A percentile compares a stretch with the other conserved stretches of the same genome.
phyloP scores from a whole-genome alignment of 2,888 invertebrate species.

The Panzeria rudis region DNA sequence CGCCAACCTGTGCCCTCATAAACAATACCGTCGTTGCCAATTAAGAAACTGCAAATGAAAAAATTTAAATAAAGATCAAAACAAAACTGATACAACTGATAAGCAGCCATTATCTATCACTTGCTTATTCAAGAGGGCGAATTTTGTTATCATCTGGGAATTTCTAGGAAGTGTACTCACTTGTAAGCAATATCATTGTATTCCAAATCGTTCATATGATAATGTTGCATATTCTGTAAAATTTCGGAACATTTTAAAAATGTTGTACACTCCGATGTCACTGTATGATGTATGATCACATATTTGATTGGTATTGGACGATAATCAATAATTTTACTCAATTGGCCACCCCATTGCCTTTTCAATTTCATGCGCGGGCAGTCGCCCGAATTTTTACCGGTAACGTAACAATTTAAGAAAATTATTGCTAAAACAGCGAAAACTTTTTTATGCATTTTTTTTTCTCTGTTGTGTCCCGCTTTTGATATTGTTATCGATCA shows the following conservation, averaged over 20 bases:
- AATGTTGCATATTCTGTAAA: constrained; percentile 84
- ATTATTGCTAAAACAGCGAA: not conserved
- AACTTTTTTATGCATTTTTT: constrained; percentile 37
- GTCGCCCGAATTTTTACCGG: constrained; percentile 57
- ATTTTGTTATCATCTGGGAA: not conserved
- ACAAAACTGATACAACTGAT: constrained; percentile 18
- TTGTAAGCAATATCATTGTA: constrained; percentile 86
- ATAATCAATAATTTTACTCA: constrained; percentile 85
- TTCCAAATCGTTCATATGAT: constrained; percentile 84
- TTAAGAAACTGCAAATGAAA: constrained; percentile 84
- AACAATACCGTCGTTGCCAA: constrained; percentile 87
- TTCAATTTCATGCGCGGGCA: constrained; percentile 86
- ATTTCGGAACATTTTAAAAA: constrained; percentile 83
- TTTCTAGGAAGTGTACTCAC: constrained; percentile 78
- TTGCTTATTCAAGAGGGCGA: not conserved
- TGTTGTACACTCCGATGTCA: constrained; percentile 84
- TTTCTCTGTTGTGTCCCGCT: not conserved
- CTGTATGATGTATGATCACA: constrained; percentile 86
- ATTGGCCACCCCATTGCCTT: constrained; percentile 86
- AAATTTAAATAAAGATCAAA: not conserved
- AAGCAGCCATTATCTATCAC: not conserved
- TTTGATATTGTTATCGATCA: not conserved
- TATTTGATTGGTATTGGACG: constrained; percentile 85
- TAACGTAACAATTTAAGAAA: constrained; percentile 2
- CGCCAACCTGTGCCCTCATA: constrained; percentile 88